Evolutionary conservation across 2,888 invertebrate species (phyloP).

Genomic region (Andrena minutula): DNA sequence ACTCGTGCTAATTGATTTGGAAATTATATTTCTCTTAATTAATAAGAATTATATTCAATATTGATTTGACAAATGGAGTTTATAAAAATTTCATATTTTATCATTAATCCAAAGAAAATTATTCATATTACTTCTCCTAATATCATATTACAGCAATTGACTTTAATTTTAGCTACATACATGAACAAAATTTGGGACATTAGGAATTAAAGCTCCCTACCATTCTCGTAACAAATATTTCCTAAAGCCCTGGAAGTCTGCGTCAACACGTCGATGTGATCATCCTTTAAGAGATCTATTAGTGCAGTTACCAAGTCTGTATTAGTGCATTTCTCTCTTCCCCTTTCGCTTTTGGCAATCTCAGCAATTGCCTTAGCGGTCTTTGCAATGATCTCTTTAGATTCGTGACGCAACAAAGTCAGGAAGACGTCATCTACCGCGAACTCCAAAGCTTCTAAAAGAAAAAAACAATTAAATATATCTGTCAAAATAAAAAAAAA

Average conservation of each 20-base stretch:
- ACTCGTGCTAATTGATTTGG: too few species aligned
- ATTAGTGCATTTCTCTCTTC: slow-evolving; percentile 90
- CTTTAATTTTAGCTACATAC: slow-evolving; percentile 46
- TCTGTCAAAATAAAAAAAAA: too few species aligned
- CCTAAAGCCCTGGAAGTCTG: slow-evolving; percentile 94
- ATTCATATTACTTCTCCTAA: neutral
- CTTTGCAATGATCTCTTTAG: slow-evolving; percentile 79
- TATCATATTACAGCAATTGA: slow-evolving; percentile 27
- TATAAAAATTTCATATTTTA: too few species aligned
- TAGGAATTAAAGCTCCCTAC: slow-evolving; percentile 80
- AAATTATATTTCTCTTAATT: too few species aligned
- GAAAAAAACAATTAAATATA: neutral
- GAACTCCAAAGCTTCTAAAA: slow-evolving; percentile 72
- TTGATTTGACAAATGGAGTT: too few species aligned
- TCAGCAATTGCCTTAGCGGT: slow-evolving; percentile 92
- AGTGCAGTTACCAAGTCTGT: slow-evolving; percentile 87
- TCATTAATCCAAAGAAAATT: neutral
- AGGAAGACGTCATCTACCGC: slow-evolving; percentile 77
- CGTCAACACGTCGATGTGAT: slow-evolving; percentile 87
- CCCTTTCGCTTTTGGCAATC: slow-evolving; percentile 91
- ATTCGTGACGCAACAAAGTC: slow-evolving; percentile 74
- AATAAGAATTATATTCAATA: too few species aligned
- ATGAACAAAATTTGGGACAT: slow-evolving; percentile 47
- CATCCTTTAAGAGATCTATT: slow-evolving; percentile 85
- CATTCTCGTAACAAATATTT: slow-evolving; percentile 95